phyloP scores from a whole-genome alignment of 53 echinoderm and acorn worm species.

The Luidia sarsii region DNA sequence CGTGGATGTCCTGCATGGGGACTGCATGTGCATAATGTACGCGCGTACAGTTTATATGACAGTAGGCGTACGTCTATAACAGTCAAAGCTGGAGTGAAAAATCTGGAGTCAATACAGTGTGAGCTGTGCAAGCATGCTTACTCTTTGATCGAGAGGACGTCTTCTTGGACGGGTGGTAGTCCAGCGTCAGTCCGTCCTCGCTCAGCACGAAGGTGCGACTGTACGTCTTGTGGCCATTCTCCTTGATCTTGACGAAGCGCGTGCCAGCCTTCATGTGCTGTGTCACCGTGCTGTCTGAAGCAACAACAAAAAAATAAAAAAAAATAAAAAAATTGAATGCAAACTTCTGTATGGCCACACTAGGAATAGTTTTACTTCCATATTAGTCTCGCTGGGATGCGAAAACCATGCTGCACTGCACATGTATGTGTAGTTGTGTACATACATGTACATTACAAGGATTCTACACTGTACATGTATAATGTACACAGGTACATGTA shows the following conservation, averaged over 20 bases:
- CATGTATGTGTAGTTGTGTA: too few relatives aligned
- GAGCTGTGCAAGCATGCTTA: conserved; percentile 30
- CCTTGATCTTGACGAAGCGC: conserved; percentile 58
- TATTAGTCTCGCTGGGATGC: too few relatives aligned
- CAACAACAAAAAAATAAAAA: neutral
- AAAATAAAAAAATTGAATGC: too few relatives aligned
- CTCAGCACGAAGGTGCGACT: conserved; percentile 70
- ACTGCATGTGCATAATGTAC: conserved; percentile 47
- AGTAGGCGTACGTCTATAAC: too few relatives aligned
- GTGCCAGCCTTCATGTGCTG: conserved; percentile 60
- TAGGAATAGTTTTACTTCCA: too few relatives aligned
- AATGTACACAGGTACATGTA: too few relatives aligned
- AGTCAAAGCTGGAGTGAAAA: too few relatives aligned
- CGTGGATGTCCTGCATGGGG: conserved; percentile 80
- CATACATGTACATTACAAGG: too few relatives aligned
- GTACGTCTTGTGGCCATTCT: conserved; percentile 66
- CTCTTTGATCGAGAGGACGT: conserved; percentile 58
- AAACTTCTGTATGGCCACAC: too few relatives aligned
- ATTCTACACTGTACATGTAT: too few relatives aligned
- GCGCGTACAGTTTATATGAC: neutral
- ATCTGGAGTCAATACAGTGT: neutral
- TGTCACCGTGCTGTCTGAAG: conserved; percentile 35
- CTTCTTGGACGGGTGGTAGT: conserved; percentile 88
- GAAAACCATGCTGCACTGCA: too few relatives aligned
- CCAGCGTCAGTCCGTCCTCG: conserved; percentile 65